Evolutionary conservation across 2,888 invertebrate genomes (phyloP).

Genomic region (Pyrocoelia pectoralis): DNA sequence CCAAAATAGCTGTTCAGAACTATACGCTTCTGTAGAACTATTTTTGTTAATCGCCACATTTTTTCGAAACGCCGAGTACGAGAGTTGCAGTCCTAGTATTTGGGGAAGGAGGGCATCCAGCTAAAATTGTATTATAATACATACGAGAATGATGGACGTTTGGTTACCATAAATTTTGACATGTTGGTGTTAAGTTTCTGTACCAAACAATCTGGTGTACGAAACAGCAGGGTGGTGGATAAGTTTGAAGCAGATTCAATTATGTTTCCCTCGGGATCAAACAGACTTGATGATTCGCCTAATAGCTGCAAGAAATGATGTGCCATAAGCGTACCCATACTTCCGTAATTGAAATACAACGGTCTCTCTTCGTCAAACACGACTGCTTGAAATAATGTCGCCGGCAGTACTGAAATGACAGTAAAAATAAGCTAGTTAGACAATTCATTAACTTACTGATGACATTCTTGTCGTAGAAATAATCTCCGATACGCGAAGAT

Average conservation of each 20-base stretch:
- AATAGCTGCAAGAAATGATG: constrained; percentile 90
- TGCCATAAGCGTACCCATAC: constrained; percentile 85
- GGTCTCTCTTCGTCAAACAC: constrained; percentile 87
- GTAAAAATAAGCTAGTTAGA: not conserved
- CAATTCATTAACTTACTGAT: constrained; percentile 16
- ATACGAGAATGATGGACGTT: not conserved
- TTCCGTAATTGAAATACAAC: constrained; percentile 86
- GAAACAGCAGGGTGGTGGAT: not conserved
- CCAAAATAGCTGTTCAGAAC: constrained; percentile 67
- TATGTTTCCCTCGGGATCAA: constrained; percentile 13
- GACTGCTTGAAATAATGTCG: constrained; percentile 85
- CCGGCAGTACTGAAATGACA: constrained; percentile 66
- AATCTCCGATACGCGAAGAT: constrained; percentile 22
- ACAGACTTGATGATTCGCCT: constrained; percentile 48
- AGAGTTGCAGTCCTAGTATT: constrained; percentile 76
- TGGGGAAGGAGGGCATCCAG: constrained; percentile 21
- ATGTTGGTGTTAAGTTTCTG: not conserved
- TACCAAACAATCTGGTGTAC: constrained; percentile 13
- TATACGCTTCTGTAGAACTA: constrained; percentile 58
- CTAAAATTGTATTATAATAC: constrained; percentile 13
- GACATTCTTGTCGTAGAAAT: constrained; percentile 20
- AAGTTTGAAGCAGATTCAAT: constrained; percentile 5
- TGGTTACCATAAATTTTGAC: not conserved
- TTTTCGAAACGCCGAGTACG: constrained; percentile 79
- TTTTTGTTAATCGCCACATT: constrained; percentile 56